A percentile compares a stretch with the other conserved stretches of the same genome.
These are phyloP conservation scores for Toxostoma redivivum DNA, from an alignment of 2,113 vertebrate species.

Conservation along the genomic window DNA sequence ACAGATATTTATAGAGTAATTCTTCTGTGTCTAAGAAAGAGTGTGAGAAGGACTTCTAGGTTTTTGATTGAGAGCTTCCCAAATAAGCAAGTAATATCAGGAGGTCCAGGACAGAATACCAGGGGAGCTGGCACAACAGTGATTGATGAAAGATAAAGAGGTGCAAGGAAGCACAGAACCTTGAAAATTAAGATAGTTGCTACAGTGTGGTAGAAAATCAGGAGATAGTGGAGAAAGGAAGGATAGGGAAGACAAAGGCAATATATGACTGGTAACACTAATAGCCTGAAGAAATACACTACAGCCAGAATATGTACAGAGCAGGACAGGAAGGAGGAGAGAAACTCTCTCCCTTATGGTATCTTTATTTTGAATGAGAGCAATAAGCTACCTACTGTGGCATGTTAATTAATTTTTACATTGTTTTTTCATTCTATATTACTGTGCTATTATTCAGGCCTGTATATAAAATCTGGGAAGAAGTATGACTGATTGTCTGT, in stretches of 20 bases:
- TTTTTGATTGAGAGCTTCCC: background rate
- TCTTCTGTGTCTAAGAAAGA: background rate
- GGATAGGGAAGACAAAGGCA: background rate
- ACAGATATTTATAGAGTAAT: background rate
- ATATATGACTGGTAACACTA: background rate
- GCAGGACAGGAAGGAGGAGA: background rate
- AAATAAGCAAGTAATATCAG: background rate
- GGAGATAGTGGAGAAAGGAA: background rate
- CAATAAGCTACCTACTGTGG: background rate
- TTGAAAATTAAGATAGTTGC: background rate
- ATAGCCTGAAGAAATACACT: background rate
- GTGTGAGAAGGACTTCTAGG: background rate
- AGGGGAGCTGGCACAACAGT: background rate
- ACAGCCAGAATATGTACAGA: background rate
- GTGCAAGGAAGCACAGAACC: background rate
- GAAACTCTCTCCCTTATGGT: background rate
- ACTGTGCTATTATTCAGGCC: background rate
- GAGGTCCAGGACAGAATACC: background rate
- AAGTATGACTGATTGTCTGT: conserved; percentile 5
- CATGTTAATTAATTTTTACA: conserved; percentile 8
- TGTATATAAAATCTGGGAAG: background rate
- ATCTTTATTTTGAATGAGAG: background rate
- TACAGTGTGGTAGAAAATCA: background rate
- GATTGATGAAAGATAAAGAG: background rate
- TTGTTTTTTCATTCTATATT: background rate